A percentile compares a stretch with the other conserved stretches of the same genome.
Conservation (phyloP, 1,140 invertebrate genomes). For the Aleiodes sp. region DNA sequence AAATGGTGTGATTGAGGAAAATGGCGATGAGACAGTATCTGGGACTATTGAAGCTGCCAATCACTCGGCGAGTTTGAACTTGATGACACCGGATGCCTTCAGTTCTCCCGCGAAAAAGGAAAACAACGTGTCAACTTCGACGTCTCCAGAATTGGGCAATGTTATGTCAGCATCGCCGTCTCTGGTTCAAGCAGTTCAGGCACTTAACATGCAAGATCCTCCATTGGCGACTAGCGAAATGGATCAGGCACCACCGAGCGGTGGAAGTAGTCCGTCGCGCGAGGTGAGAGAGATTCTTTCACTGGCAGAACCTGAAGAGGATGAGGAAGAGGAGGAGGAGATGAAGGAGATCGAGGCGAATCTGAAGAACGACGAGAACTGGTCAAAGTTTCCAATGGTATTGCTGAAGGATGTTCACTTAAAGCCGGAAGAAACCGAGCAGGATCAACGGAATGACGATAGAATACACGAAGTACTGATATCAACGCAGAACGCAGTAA, state of each 20-base stretch:
- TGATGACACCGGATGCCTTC: constrained; percentile 91
- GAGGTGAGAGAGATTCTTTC: constrained; percentile 85
- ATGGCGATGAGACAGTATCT: constrained; percentile 46
- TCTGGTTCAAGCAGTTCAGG: constrained; percentile 51
- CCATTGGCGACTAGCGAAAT: constrained; percentile 53
- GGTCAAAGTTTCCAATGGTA: constrained; percentile 65
- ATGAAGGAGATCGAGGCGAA: constrained; percentile 41
- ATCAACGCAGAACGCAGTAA: constrained; percentile 42
- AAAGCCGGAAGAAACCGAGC: constrained; percentile 41
- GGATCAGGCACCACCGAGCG: constrained; percentile 68
- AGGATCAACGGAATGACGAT: constrained; percentile 31
- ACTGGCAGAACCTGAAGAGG: constrained; percentile 65
- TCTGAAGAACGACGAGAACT: constrained; percentile 48
- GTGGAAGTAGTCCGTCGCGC: constrained; percentile 84
- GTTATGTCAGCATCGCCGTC: constrained; percentile 55
- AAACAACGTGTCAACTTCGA: constrained; percentile 48
- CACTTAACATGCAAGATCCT: constrained; percentile 48
- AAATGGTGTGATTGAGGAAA: constrained; percentile 62
- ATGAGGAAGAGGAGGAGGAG: constrained; percentile 44
- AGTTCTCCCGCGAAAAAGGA: constrained; percentile 72
- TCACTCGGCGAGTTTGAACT: constrained; percentile 66
- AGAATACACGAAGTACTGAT: constrained; percentile 44
- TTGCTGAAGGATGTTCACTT: constrained; percentile 38
- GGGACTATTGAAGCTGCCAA: constrained; percentile 50
- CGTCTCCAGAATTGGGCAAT: constrained; percentile 54